These are phyloP conservation scores for Petrolisthes cinctipes DNA, from an alignment of 2,888 invertebrate species.

Conservation along the genomic window DNA sequence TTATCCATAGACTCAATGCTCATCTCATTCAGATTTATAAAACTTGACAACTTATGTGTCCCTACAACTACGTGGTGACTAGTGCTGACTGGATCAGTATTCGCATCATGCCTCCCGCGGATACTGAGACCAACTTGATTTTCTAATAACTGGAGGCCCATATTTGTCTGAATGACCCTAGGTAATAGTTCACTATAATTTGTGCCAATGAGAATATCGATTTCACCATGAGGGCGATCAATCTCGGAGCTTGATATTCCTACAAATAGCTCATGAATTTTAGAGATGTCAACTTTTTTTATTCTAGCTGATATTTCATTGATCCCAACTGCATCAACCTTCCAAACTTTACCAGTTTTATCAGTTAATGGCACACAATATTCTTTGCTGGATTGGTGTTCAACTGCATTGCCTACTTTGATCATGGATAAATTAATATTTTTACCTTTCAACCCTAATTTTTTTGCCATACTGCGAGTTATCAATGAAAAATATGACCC, in stretches of 20 bases:
- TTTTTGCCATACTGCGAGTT: slow-evolving; percentile 3
- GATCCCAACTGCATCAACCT: not conserved
- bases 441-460: slow-evolving; percentile 12
- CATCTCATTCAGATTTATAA: not conserved
- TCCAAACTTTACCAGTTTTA: slow-evolving; percentile 1
- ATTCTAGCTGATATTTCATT: slow-evolving; percentile 20
- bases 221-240: not conserved
- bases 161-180: not conserved
- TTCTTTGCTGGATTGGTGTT: not conserved
- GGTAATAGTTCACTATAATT: slow-evolving; percentile 8
- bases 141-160: not conserved
- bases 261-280: slow-evolving; percentile 3
- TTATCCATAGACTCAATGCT: not conserved
- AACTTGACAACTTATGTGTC: not conserved
- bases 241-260: slow-evolving; percentile 14
- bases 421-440: not conserved
- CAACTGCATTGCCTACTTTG: slow-evolving; percentile 24
- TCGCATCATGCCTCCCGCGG: not conserved
- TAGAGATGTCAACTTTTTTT: slow-evolving; percentile 7
- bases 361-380: slow-evolving; percentile 21
- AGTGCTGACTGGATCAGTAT: not conserved
- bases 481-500: slow-evolving; percentile 16
- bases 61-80: not conserved
- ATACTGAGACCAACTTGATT: not conserved
- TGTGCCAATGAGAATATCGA: not conserved